Evolutionary conservation across 1,140 invertebrate genomes (phyloP), one percentile per base, ranked within the genome.

Genomic region (Thrips palmi): DNA sequence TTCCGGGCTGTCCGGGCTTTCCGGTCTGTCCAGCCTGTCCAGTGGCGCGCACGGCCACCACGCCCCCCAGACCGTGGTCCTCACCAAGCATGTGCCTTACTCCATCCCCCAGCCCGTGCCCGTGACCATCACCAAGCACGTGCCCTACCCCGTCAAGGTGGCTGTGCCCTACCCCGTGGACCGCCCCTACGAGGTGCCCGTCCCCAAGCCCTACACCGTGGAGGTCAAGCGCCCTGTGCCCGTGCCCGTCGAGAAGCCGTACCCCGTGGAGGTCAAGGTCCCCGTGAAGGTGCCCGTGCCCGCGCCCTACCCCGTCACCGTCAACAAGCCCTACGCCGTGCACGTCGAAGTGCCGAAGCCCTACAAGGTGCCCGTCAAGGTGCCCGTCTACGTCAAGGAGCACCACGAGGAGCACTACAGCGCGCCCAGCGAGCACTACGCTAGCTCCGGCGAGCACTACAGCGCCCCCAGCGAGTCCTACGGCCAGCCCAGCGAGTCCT

Each of bases 51-150:
- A n/a, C n/a, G n/a, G n/a, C n/a, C n/a, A n/a, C n/a, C n/a, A n/a
- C n/a, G n/a, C n/a, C n/a, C n/a, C n/a, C n/a, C n/a, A n/a, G n/a
- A n/a, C n/a, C n/a, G n/a, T n/a, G n/a, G n/a, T n/a, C n/a, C n/a
- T n/a, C n/a, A n/a, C 21, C 7, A 17, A 24, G 18, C 40, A 33
- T 1, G 34, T 42, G 1, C 40, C 40, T 5, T 28, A 37, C 19
- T 29, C 10, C 18, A 23, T 42, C n/a, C 40, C 40, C n/a, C 15
- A 34, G 18, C 40, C 40, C 10, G 30, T 32, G 20, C 40, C 40
- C 3, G 34, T 42, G 5, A 33, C 24, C n/a, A 30, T 42, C 0
- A 25, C 36, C 6, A 42, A 25, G 17, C 40, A 18, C 1, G 32
- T 37, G 7, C 40, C 40, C 24, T 10, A 33, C 33, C 3, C 34